phyloP scores from a whole-genome alignment of 2,888 invertebrate species.

The Cheilosia impressa region DNA sequence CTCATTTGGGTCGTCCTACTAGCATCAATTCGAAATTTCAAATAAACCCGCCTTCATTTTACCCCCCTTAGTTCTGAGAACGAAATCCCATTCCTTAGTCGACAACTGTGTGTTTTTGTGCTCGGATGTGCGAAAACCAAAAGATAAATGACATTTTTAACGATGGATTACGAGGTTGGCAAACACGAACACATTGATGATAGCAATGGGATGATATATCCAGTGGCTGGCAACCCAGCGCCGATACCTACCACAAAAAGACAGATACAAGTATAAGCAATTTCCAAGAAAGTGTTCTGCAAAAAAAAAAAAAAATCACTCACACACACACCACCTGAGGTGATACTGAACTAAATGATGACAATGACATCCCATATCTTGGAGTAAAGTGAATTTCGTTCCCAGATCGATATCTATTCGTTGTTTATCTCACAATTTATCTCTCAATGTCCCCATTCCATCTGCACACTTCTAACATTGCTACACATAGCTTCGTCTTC shows the following conservation, averaged over 20 bases:
- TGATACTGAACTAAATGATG: conserved; percentile 56
- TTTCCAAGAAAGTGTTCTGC: conserved; percentile 15
- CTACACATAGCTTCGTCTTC: conserved; percentile 30
- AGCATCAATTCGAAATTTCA: not conserved
- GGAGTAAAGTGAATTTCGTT: conserved; percentile 44
- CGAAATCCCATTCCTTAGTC: conserved; percentile 11
- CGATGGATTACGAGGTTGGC: conserved; percentile 38
- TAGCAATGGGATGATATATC: not conserved
- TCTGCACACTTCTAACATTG: not conserved
- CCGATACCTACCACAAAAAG: conserved; percentile 27
- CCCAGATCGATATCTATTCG: conserved; percentile 61
- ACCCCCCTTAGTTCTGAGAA: not conserved
- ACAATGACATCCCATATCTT: conserved; percentile 52
- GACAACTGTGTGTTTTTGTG: not conserved
- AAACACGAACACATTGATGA: conserved; percentile 17
- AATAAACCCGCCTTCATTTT: not conserved
- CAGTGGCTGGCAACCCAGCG: not conserved
- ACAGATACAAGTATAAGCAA: conserved; percentile 54
- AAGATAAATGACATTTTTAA: conserved; percentile 50
- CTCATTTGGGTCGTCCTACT: not conserved
- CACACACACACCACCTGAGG: not conserved
- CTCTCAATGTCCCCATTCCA: conserved; percentile 23
- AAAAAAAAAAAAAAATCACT: conserved; percentile 1
- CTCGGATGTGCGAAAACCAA: conserved; percentile 5
- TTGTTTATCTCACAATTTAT: conserved; percentile 69